Conservation (phyloP, 2,888 invertebrate species). For the Pyrochroa serraticornis region DNA sequence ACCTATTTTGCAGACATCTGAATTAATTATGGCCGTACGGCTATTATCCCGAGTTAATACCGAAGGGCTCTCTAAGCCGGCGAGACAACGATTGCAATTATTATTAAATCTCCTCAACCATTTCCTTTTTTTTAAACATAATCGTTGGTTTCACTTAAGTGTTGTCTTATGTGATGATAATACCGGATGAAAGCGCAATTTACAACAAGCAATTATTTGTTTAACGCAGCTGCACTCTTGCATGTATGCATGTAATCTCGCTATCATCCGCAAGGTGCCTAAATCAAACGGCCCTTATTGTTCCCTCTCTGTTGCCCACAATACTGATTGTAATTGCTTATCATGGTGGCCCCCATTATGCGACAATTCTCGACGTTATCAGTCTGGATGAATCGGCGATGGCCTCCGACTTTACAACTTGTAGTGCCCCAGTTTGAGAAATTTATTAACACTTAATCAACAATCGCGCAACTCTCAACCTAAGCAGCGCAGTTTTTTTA, state of each 20-base stretch:
- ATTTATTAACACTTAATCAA: conserved; percentile 2
- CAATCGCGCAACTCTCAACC: not conserved
- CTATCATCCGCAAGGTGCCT: conserved; percentile 1
- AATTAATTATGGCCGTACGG: too few relatives aligned
- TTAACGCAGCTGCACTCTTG: conserved; percentile 18
- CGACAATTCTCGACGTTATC: conserved; percentile 4
- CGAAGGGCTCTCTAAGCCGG: too few relatives aligned
- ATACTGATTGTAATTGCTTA: conserved; percentile 14
- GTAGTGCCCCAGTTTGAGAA: conserved; percentile 9
- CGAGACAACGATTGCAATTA: too few relatives aligned
- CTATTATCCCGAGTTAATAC: too few relatives aligned
- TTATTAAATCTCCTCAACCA: too few relatives aligned
- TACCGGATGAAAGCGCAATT: not conserved
- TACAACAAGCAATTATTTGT: conserved; percentile 12
- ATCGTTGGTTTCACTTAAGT: too few relatives aligned
- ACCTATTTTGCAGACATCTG: too few relatives aligned
- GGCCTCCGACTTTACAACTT: conserved; percentile 5
- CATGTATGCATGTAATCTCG: conserved; percentile 15
- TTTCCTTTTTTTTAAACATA: too few relatives aligned
- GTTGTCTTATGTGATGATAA: too few relatives aligned
- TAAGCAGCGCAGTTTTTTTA: not conserved
- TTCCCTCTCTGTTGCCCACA: conserved; percentile 7
- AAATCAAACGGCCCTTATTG: conserved; percentile 6
- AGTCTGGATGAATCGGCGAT: not conserved
- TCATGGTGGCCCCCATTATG: not conserved